These are phyloP conservation scores for Genyomyrus donnyi DNA, from an alignment of 2,113 vertebrate genomes.

Conservation along the genomic window DNA sequence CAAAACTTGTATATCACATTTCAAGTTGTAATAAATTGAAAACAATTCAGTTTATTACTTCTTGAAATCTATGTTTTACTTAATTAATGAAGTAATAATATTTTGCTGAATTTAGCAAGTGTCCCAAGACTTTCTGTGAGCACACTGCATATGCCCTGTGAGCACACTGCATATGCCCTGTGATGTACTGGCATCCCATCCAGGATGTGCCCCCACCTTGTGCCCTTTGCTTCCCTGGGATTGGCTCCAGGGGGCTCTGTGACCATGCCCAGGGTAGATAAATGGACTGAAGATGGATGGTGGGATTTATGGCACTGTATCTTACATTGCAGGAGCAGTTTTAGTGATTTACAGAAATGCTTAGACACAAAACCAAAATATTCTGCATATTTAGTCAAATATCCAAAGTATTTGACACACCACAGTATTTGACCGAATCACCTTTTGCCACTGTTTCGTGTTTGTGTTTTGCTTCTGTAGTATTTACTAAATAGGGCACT, in stretches of 20 bases:
- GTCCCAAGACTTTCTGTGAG: not conserved
- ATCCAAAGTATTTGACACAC: not conserved
- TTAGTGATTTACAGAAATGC: not conserved
- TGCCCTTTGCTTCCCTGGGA: not conserved
- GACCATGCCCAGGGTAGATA: not conserved
- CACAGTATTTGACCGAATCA: not conserved
- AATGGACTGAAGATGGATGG: not conserved
- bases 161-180: not conserved
- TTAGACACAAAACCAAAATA: not conserved
- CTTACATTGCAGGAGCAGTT: not conserved
- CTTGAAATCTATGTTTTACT: not conserved
- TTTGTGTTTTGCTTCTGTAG: not conserved
- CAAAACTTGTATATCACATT: not conserved
- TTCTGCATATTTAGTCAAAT: not conserved
- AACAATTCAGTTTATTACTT: not conserved
- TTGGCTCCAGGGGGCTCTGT: not conserved
- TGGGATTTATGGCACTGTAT: not conserved
- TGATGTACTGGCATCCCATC: not conserved
- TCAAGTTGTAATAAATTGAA: not conserved
- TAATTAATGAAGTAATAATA: not conserved
- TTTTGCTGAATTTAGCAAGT: not conserved
- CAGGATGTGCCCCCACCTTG: not conserved
- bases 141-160: not conserved
- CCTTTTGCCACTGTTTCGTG: not conserved
- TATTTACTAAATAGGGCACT: not conserved